Base-by-base conservation (phyloP, 1,140 invertebrate species). In the Parasteatoda tepidariorum region DNA sequence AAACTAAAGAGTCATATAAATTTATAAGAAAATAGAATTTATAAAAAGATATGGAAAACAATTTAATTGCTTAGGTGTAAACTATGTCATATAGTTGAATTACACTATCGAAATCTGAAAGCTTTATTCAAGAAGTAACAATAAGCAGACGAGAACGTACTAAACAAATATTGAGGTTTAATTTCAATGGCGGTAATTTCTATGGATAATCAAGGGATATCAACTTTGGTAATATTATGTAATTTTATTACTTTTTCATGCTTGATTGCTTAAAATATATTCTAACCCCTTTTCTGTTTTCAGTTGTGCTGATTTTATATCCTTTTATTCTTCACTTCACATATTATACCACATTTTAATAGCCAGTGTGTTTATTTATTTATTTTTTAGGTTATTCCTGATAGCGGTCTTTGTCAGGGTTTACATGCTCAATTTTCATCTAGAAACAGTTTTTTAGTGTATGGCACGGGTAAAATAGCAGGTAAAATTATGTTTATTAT, bases 151-250 rank as follows among this genome's bases (percentile, higher is more conserved):
- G n/a, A n/a, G n/a, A n/a, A n/a, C n/a, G n/a, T n/a, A n/a, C n/a
- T n/a, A n/a, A n/a, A n/a, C n/a, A n/a, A n/a, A n/a, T n/a, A n/a
- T 59, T 59, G 18, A n/a, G 9, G 33, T 68, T 68, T 68, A 38
- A 68, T 41, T 79, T 68, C 62, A 57, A 79, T 79, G 76, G 76
- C 76, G 76, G 76, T 30, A 79, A 79, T 55, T 28, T 30, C 41
- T n/a, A 26, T 48, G 3, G 76, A 68, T 30, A 26, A 57, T 55
- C 31, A 26, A 3, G 76, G 59, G 57, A 34, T 79, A 28, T 79
- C 76, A 24, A 38, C 30, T 68, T 68, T 79, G 62, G 76, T 79
- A 78, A 15, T 54, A 54, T 54, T 4, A 13, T 6, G 2, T 4
- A 15, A 4, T 48, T 48, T 48, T 48, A 0, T 13, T 2, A 13